Evolutionary conservation across 1,140 invertebrate genomes (phyloP).

Genomic region (Sarcophaga peregrina): DNA sequence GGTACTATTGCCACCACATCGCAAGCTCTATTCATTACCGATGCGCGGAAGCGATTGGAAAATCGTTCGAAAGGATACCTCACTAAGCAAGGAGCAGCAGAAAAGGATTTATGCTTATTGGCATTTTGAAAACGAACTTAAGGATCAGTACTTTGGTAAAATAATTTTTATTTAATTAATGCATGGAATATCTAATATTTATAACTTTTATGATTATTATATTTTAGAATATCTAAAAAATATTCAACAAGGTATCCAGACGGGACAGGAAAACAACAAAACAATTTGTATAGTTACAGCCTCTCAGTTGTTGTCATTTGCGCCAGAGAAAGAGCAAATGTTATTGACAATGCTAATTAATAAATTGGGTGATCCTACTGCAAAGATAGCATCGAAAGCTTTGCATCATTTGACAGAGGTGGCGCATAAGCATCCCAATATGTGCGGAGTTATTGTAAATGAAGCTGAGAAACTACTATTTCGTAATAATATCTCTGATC

Average conservation of each 20-base stretch:
- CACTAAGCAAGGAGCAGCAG: constrained; percentile 67
- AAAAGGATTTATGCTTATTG: constrained; percentile 69
- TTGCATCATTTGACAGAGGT: constrained; percentile 88
- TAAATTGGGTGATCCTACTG: constrained; percentile 93
- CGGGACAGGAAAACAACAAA: constrained; percentile 77
- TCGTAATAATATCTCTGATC: constrained; percentile 81
- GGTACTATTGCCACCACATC: constrained; percentile 75
- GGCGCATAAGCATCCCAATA: constrained; percentile 88
- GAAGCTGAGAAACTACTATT: constrained; percentile 93
- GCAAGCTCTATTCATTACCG: constrained; percentile 75
- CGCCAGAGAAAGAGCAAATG: constrained; percentile 90
- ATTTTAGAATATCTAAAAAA: constrained; percentile 60
- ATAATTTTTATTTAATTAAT: neutral
- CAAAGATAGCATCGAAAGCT: constrained; percentile 87
- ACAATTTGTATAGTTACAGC: constrained; percentile 83
- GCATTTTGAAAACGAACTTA: constrained; percentile 82
- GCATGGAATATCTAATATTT: neutral
- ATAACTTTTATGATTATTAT: neutral
- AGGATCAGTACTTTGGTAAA: constrained; percentile 72
- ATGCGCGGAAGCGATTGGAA: constrained; percentile 70
- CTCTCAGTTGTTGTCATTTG: constrained; percentile 81
- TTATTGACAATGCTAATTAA: constrained; percentile 88
- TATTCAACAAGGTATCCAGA: constrained; percentile 61
- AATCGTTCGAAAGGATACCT: constrained; percentile 51
- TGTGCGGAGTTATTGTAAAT: constrained; percentile 87